Base-by-base conservation (phyloP, 1,140 invertebrate genomes). In the Drosophila virilis region DNA sequence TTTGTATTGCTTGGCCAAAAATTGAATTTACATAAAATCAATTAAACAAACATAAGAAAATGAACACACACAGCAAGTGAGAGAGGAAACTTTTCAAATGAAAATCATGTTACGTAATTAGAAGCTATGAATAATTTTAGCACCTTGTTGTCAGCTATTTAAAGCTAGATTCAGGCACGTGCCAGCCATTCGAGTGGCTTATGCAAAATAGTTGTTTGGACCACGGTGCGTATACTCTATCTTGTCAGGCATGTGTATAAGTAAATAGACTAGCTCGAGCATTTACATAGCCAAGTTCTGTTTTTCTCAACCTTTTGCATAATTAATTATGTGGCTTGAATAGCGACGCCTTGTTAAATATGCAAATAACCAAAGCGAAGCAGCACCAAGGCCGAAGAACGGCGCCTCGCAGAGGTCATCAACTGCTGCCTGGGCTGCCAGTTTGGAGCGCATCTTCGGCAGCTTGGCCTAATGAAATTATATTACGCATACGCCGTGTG, bases 21-120 rank as follows among this genome's bases (percentile, higher is more conserved):
- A 89, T 80, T 77, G 66, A 75, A 88, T 88, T 88, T 88, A 88
- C 84, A 88, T 88, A 88, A 88, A 88, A 84, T 88, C 84, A 88
- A 88, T 88, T 88, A 88, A 84, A 84, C 74, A 57, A 57, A 77
- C 33, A 77, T 40, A 15, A 51, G 37, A 69, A 50, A 76, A 43
- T 17, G 7, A 38, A 50, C 48, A 48, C 54, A 52, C 48, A 59
- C 17, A 60, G 33, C 15, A 37, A 52, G 57, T 43, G 45, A 46
- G 40, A 37, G 45, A 37, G 38, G 57, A 57, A 86, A 82, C 59
- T 89, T 83, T 83, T 77, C 76, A 74, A 83, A 77, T 77, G 77
- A 77, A 76, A 80, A 88, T 84, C 84, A 89, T 84, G 84, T 89
- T 89, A 79, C 71, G 67, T 84, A 88, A 88, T 88, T 88, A 88